These are phyloP conservation scores for Dendrolimus houi DNA, from an alignment of 2,888 invertebrate genomes.

Conservation along the genomic window DNA sequence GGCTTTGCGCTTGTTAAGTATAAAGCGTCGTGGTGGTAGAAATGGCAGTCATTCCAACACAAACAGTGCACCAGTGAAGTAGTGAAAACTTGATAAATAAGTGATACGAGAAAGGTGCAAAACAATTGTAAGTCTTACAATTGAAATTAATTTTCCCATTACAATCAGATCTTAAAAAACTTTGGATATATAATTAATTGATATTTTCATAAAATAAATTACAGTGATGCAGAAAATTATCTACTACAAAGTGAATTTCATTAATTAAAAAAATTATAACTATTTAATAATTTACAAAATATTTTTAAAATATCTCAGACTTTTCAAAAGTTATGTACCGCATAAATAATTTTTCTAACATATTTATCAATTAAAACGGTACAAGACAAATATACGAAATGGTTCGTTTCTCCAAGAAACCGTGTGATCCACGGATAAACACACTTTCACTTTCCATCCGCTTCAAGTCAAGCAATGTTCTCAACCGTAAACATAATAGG, in stretches of 20 bases:
- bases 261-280: not conserved
- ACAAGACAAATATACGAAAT: not conserved
- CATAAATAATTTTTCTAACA: too few species aligned
- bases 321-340: too few species aligned
- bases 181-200: too few species aligned
- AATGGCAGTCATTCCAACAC: slow-evolving; percentile 65
- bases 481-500: not conserved
- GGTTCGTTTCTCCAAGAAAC: slow-evolving; percentile 9
- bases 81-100: slow-evolving; percentile 42
- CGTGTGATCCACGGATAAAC: slow-evolving; percentile 12
- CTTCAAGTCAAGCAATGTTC: slow-evolving; percentile 1
- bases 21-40: slow-evolving; percentile 63
- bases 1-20: slow-evolving; percentile 69
- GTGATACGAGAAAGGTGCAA: slow-evolving; percentile 47
- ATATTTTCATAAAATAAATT: too few species aligned
- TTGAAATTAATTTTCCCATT: too few species aligned
- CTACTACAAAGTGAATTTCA: slow-evolving; percentile 13
- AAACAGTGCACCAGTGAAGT: slow-evolving; percentile 63
- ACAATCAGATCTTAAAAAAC: too few species aligned
- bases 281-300: too few species aligned
- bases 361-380: too few species aligned
- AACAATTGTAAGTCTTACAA: slow-evolving; percentile 47
- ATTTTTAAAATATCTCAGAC: too few species aligned
- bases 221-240: too few species aligned
- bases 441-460: slow-evolving; percentile 13